phyloP scores from a whole-genome alignment of 2,113 vertebrate species.

The Dasyprocta punctata region DNA sequence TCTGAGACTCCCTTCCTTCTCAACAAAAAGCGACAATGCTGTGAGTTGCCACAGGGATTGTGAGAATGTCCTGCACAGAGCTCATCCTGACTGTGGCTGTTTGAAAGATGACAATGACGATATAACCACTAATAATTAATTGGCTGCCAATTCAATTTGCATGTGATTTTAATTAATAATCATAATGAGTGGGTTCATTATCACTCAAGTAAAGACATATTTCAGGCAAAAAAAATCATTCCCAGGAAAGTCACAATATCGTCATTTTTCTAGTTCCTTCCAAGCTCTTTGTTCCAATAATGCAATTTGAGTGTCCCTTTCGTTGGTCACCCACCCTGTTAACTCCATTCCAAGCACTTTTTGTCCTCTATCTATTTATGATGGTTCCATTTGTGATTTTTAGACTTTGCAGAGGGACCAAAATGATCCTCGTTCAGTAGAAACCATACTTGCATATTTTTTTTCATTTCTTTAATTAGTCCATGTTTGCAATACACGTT shows the following conservation, averaged over 20 bases:
- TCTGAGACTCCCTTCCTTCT: too few species aligned
- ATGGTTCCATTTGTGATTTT: not conserved
- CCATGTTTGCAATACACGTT: not conserved
- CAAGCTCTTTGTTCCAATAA: rapidly evolving
- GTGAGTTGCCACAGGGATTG: rapidly evolving
- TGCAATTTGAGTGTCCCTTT: rapidly evolving
- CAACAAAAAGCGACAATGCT: rapidly evolving
- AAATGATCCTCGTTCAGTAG: not conserved
- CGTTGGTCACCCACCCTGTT: rapidly evolving
- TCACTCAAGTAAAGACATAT: not conserved
- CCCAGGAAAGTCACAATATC: not conserved
- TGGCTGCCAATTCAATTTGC: not conserved
- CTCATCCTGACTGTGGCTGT: not conserved
- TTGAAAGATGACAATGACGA: not conserved
- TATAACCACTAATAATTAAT: not conserved
- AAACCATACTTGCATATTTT: not conserved
- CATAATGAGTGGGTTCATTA: not conserved
- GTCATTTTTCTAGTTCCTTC: not conserved
- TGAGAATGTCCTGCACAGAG: rapidly evolving
- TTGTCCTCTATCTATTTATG: too few species aligned
- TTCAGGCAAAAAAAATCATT: not conserved
- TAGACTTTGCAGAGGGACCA: too few species aligned
- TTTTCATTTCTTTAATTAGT: not conserved
- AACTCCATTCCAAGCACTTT: not conserved
- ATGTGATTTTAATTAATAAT: not conserved